These are phyloP conservation scores for Leptodactylus fallax DNA, from an alignment of 2,797 vertebrate genomes.

Conservation along the genomic window DNA sequence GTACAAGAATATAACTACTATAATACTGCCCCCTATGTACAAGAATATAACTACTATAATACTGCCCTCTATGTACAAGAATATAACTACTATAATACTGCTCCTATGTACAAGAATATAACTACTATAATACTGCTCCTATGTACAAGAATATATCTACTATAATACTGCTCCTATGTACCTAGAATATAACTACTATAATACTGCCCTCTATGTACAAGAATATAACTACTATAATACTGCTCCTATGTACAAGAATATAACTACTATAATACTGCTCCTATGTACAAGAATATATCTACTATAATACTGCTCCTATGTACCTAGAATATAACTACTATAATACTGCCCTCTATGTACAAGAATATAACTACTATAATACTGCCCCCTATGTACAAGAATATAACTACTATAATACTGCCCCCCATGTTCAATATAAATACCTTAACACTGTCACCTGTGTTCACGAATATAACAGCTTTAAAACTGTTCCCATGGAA, in stretches of 20 bases:
- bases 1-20: slow-evolving; percentile 19
- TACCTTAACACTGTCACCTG: background rate
- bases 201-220: background rate
- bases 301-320: background rate
- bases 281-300: background rate
- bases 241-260: background rate
- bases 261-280: slow-evolving; percentile 1
- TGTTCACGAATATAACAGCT: background rate
- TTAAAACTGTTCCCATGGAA: background rate
- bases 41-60: slow-evolving; percentile 22
- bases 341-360: background rate
- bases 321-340: slow-evolving; percentile 2
- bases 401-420: slow-evolving; percentile 15
- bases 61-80: slow-evolving; percentile 5
- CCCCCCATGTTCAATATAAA: background rate
- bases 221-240: slow-evolving; percentile 7
- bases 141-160: slow-evolving; percentile 21
- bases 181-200: slow-evolving; percentile 18
- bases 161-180: slow-evolving; percentile 13
- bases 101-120: slow-evolving; percentile 4
- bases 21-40: slow-evolving; percentile 1
- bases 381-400: slow-evolving; percentile 1
- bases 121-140: background rate
- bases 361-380: slow-evolving; percentile 8
- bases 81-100: slow-evolving; percentile 25